phyloP scores from a whole-genome alignment of 2,888 invertebrate genomes.

The Limnephilus auricula region DNA sequence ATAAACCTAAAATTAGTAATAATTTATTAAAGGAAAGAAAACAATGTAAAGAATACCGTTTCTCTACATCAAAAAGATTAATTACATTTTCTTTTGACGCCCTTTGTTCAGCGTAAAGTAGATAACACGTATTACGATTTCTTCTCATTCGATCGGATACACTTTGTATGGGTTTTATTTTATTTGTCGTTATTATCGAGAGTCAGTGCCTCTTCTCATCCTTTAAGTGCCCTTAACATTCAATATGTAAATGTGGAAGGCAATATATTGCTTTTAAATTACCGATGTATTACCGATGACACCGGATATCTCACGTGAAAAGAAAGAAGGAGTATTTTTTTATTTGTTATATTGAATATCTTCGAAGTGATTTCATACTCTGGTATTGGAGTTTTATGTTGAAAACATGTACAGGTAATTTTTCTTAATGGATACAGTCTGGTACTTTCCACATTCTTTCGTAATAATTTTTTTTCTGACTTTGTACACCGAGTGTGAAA shows the following conservation, averaged over 20 bases:
- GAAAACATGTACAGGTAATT: not conserved
- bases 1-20: not conserved
- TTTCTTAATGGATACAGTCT: not conserved
- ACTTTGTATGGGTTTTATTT: not conserved
- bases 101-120: too few species aligned
- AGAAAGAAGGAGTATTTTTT: not conserved
- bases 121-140: not conserved
- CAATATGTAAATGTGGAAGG: not conserved
- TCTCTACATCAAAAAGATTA: not conserved
- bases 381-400: not conserved
- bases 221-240: slow-evolving; percentile 2
- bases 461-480: too few species aligned
- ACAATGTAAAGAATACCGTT: not conserved
- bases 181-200: not conserved
- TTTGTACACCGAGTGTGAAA: too few species aligned
- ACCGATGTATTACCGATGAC: not conserved
- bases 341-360: not conserved
- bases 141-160: not conserved
- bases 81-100: too few species aligned
- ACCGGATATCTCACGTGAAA: not conserved
- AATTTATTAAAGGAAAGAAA: not conserved
- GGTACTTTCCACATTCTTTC: not conserved
- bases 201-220: not conserved
- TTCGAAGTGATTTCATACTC: not conserved
- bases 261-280: not conserved